phyloP scores from a whole-genome alignment of 2,888 invertebrate genomes.

The Hecatera dysodea region DNA sequence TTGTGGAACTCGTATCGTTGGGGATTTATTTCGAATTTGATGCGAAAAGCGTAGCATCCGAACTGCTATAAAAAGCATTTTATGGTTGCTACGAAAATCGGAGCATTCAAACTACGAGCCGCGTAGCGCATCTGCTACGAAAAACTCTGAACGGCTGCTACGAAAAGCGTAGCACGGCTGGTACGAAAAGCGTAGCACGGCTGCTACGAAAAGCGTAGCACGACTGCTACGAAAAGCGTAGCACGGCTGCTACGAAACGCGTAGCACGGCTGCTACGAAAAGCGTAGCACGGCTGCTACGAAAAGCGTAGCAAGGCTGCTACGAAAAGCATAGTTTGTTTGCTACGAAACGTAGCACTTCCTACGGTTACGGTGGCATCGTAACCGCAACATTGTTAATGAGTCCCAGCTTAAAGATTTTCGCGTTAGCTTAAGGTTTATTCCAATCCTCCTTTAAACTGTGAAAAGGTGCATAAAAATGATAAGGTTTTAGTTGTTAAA shows the following conservation, averaged over 20 bases:
- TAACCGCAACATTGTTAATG: not conserved
- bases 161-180: conserved; percentile 6
- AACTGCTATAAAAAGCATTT: no score
- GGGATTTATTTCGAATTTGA: conserved; percentile 12
- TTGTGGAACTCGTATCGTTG: conserved; percentile 12
- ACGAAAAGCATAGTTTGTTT: not conserved
- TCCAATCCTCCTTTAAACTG: not conserved
- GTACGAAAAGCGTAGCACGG: conserved; percentile 26
- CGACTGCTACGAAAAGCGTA: conserved; percentile 3
- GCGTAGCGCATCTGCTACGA: conserved; percentile 9
- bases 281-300: conserved; percentile 10
- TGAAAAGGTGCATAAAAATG: not conserved
- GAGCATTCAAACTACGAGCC: conserved; percentile 1
- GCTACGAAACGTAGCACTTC: conserved; percentile 3
- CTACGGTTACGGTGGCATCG: conserved; percentile 7
- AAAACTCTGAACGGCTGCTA: conserved; percentile 1
- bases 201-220: no score
- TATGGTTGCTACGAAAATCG: not conserved
- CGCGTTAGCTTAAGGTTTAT: not conserved
- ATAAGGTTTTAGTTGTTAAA: no score
- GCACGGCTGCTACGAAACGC: not conserved
- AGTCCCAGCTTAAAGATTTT: not conserved
- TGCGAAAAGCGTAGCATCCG: conserved; percentile 29
- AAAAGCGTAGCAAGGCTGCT: conserved; percentile 6
- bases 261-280: conserved; percentile 10